phyloP scores from a whole-genome alignment of 2,888 invertebrate species.

The Bellardia pandia region DNA sequence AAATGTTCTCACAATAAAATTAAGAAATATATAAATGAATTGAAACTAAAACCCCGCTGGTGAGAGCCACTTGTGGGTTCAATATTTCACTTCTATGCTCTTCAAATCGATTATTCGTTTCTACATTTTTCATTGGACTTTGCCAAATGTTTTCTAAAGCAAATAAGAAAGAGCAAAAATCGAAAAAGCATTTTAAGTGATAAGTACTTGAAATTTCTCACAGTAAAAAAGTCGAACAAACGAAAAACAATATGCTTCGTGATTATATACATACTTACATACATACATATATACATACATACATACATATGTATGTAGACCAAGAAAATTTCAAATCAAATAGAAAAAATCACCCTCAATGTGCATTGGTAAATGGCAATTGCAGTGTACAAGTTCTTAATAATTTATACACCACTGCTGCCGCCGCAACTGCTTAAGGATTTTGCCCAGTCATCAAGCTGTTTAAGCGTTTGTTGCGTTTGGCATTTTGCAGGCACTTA shows the following conservation, averaged over 20 bases:
- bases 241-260: constrained; percentile 40
- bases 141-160: constrained; percentile 11
- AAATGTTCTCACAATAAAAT: constrained; percentile 70
- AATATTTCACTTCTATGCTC: constrained; percentile 70
- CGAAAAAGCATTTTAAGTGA: constrained; percentile 60
- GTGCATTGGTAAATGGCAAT: constrained; percentile 26
- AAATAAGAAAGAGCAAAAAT: constrained; percentile 46
- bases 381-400: constrained; percentile 52
- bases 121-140: constrained; percentile 37
- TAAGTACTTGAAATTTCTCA: constrained; percentile 72
- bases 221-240: constrained; percentile 45
- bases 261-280: neutral
- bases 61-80: constrained; percentile 82
- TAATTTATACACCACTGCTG: constrained; percentile 44
- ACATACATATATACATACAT: neutral
- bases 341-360: constrained; percentile 65
- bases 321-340: constrained; percentile 50
- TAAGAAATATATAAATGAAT: constrained; percentile 28
- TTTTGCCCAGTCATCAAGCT: constrained; percentile 69
- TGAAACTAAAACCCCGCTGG: constrained; percentile 78
- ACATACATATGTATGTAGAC: neutral
- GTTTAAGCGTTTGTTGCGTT: constrained; percentile 69
- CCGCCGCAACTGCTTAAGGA: constrained; percentile 38
- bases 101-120: constrained; percentile 58
- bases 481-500: constrained; percentile 81